Evolutionary conservation across 2,797 vertebrate genomes (phyloP).

Genomic region (Dromococcyx pavoninus): DNA sequence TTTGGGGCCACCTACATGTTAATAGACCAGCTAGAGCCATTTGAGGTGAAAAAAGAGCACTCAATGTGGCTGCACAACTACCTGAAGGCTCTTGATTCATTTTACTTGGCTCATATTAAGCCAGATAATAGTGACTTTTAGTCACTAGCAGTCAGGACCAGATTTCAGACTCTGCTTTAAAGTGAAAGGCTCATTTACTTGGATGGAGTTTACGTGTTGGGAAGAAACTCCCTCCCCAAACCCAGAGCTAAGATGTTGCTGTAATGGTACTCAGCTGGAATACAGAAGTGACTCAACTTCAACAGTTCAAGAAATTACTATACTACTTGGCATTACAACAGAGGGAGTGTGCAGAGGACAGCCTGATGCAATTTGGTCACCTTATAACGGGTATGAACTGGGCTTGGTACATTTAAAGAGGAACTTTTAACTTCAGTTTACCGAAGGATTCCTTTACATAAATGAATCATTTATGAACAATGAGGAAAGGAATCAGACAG

Average conservation of each 20-base stretch:
- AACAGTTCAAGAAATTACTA: neutral
- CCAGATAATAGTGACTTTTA: neutral
- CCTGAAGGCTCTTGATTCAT: neutral
- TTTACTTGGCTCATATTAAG: neutral
- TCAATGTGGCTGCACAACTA: neutral
- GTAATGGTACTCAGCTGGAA: neutral
- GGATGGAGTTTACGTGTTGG: neutral
- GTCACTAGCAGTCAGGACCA: neutral
- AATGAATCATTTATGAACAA: neutral
- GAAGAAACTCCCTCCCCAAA: neutral
- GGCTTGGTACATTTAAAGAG: neutral
- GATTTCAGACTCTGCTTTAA: neutral
- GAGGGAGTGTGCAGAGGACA: neutral
- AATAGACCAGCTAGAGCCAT: neutral
- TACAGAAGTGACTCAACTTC: neutral
- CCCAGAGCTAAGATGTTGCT: neutral
- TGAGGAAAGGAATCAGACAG: fast-evolving
- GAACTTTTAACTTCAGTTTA: neutral
- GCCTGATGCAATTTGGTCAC: fast-evolving
- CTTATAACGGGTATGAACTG: neutral
- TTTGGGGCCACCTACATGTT: neutral
- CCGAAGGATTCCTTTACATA: neutral
- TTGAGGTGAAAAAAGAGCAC: neutral
- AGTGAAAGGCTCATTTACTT: neutral
- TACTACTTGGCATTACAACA: neutral